Percentiles rank a stretch among this genome's conserved stretches.
Evolutionary conservation across 92 coral and sea anemone species (phyloP).

Genomic region (Pocillopora meandrina): DNA sequence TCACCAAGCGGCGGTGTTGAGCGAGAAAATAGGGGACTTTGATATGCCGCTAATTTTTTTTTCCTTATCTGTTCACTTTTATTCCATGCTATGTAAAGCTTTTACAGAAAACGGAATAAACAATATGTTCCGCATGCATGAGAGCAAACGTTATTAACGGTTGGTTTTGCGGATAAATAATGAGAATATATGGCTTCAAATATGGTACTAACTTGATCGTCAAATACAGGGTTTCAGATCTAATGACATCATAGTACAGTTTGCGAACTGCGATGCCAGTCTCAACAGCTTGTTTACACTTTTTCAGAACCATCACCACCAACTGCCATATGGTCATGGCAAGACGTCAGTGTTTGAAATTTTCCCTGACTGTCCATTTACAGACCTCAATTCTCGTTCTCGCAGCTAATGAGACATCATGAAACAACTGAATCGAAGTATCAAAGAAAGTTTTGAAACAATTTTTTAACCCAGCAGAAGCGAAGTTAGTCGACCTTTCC

Average conservation of each 20-base stretch:
- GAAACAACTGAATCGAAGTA: background rate
- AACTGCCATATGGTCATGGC: no score
- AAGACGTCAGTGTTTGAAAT: background rate
- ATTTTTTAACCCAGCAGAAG: background rate
- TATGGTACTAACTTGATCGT: background rate
- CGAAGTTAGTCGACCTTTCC: background rate
- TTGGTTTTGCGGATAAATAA: conserved; percentile 1
- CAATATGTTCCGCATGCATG: background rate
- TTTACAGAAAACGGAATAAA: background rate
- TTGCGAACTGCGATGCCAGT: no score
- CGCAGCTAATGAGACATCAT: background rate
- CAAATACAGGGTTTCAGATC: background rate
- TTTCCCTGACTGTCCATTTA: conserved; percentile 2
- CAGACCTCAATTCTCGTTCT: background rate
- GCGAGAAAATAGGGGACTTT: background rate
- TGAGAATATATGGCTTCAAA: background rate
- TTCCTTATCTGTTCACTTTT: background rate
- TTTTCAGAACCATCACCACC: no score
- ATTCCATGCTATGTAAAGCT: background rate
- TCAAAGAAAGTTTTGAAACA: background rate
- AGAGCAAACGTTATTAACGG: background rate
- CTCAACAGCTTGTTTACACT: no score
- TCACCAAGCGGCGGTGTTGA: background rate
- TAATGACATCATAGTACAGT: no score
- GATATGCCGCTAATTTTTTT: background rate